Percentiles rank a stretch among this genome's conserved stretches.
Conservation (phyloP, 2,888 invertebrate species). For the Parasteatoda lunata region DNA sequence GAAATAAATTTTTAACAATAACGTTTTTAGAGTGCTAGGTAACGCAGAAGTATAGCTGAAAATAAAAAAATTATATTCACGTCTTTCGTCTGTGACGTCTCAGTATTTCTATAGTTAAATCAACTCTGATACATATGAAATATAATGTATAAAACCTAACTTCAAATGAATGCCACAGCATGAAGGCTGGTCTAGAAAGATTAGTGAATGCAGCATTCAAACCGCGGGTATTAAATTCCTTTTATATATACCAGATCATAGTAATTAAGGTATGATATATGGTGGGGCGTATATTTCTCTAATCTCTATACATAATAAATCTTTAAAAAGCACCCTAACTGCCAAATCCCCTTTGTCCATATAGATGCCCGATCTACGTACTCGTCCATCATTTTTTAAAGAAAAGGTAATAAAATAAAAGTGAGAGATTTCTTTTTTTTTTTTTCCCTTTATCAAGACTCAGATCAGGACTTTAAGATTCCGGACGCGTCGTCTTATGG, state of each 20-base stretch:
- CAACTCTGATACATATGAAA: no score
- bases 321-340: conserved; percentile 1
- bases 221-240: background rate
- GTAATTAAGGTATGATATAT: background rate
- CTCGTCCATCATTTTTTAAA: conserved; percentile 1
- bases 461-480: conserved; percentile 34
- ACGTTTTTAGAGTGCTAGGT: no score
- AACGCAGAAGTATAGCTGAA: no score
- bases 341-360: conserved; percentile 2
- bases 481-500: background rate
- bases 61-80: no score
- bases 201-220: background rate
- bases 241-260: background rate
- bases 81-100: no score
- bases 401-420: conserved; percentile 5
- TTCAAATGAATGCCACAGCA: no score
- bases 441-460: background rate
- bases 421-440: background rate
- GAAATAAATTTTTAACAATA: no score
- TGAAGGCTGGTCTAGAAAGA: background rate
- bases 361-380: background rate
- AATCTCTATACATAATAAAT: background rate
- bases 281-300: background rate
- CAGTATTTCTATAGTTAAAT: no score
- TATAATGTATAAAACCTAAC: no score